Conservation (phyloP, 37 sponge, comb jelly and placozoan genomes). For the Corticium candelabrum region DNA sequence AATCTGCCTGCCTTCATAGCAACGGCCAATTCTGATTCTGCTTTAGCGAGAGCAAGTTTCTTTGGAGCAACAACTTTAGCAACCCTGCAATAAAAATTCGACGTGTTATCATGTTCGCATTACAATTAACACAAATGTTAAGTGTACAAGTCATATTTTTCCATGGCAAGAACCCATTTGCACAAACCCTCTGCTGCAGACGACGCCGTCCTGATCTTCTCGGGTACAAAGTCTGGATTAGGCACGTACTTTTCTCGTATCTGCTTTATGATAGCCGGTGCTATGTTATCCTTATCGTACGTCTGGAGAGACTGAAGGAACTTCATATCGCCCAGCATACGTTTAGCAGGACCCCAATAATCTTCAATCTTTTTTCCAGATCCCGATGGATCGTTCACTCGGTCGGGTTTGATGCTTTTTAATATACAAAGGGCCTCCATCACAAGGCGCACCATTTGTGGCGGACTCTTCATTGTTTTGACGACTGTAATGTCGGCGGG, state of each 20-base stretch:
- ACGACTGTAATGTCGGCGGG: constrained; percentile 76
- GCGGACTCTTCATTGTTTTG: constrained; percentile 92
- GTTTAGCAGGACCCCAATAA: constrained; percentile 92
- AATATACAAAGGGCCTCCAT: constrained; percentile 97
- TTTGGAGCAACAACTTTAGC: constrained; percentile 95
- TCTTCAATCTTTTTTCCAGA: constrained; percentile 84
- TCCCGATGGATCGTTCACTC: constrained; percentile 79
- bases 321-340: constrained; percentile 81
- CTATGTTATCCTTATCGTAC: constrained; percentile 93
- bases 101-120: not conserved
- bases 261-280: constrained; percentile 56
- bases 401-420: constrained; percentile 85
- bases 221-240: constrained; percentile 94
- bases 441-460: constrained; percentile 81
- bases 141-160: constrained; percentile 79
- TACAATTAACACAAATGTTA: not conserved
- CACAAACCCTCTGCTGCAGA: constrained; percentile 96
- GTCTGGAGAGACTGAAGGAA: constrained; percentile 74
- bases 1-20: constrained; percentile 64
- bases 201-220: constrained; percentile 84
- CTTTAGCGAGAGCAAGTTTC: constrained; percentile 78
- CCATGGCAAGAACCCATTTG: constrained; percentile 93
- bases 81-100: constrained; percentile 34
- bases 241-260: constrained; percentile 69
- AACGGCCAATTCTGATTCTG: constrained; percentile 72